phyloP scores from a whole-genome alignment of 2,113 vertebrate species.

The Perca flavescens region DNA sequence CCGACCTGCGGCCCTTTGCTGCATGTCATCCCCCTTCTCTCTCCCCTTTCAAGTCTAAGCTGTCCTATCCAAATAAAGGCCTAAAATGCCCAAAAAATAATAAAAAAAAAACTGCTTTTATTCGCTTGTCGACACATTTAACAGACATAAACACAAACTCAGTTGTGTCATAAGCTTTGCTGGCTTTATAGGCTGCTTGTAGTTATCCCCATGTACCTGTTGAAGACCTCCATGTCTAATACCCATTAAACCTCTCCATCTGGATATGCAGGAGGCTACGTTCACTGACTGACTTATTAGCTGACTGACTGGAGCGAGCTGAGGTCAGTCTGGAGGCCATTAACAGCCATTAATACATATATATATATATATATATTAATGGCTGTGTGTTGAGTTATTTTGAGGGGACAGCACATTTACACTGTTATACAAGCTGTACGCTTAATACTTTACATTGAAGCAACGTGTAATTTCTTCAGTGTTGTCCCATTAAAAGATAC shows the following conservation, averaged over 20 bases:
- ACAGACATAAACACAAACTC: slow-evolving; percentile 22
- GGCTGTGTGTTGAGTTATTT: too few relatives aligned
- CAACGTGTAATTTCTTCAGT: too few relatives aligned
- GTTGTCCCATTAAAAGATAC: too few relatives aligned
- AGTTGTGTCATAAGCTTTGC: neutral
- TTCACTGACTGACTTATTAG: slow-evolving; percentile 58
- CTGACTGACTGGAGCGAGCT: slow-evolving; percentile 54
- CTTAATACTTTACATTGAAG: too few relatives aligned
- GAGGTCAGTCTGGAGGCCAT: slow-evolving; percentile 44
- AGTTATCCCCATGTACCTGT: slow-evolving; percentile 54
- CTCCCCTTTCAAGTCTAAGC: too few relatives aligned
- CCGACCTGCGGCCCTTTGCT: too few relatives aligned
- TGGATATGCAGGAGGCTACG: slow-evolving; percentile 54
- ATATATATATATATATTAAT: neutral
- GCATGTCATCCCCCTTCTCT: too few relatives aligned
- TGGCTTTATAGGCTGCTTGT: slow-evolving; percentile 20
- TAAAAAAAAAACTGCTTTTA: slow-evolving; percentile 13
- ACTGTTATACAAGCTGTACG: too few relatives aligned
- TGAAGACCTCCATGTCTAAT: slow-evolving; percentile 54
- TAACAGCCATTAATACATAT: too few relatives aligned
- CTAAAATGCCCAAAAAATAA: too few relatives aligned
- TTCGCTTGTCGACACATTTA: neutral
- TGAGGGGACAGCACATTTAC: too few relatives aligned
- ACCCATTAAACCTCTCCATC: slow-evolving; percentile 70
- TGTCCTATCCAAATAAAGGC: too few relatives aligned